Percentiles rank a stretch among this genome's conserved stretches.
phyloP scores from a whole-genome alignment of 30 jellyfish, hydroid and myxozoan genomes.

The Chironex yamaguchii region DNA sequence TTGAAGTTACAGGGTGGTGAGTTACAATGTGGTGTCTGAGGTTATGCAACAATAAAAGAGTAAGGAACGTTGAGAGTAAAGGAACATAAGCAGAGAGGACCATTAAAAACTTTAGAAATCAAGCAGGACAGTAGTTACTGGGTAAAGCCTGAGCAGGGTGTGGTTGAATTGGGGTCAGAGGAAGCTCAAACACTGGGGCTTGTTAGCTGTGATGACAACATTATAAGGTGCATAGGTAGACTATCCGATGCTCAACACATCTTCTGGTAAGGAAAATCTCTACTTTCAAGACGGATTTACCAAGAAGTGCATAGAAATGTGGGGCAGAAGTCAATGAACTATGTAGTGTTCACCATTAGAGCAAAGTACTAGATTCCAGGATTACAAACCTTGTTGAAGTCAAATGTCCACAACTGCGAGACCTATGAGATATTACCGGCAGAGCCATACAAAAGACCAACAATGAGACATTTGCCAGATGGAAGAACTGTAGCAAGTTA shows the following conservation, averaged over 20 bases:
- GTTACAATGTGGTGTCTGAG: slow-evolving; percentile 18
- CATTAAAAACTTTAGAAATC: slow-evolving; percentile 39
- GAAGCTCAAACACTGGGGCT: slow-evolving; percentile 27
- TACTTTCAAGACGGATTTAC: neutral
- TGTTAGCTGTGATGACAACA: neutral
- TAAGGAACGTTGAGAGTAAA: neutral
- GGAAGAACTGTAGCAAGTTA: no score
- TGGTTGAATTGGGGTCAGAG: neutral
- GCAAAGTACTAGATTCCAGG: slow-evolving; percentile 9
- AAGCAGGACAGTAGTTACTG: neutral
- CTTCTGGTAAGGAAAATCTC: neutral
- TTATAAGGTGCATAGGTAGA: slow-evolving; percentile 33
- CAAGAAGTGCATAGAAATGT: slow-evolving; percentile 25
- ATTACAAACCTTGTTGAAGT: neutral
- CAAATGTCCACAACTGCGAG: neutral
- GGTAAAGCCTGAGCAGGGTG: slow-evolving; percentile 6
- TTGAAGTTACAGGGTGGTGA: slow-evolving; percentile 11
- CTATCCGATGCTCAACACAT: slow-evolving; percentile 17
- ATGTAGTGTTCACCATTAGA: neutral
- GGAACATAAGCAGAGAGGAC: slow-evolving; percentile 3
- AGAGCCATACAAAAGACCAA: neutral
- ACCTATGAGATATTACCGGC: neutral
- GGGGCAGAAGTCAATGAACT: neutral
- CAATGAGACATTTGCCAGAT: neutral
- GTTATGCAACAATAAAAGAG: slow-evolving; percentile 1